Conservation (phyloP, 1,140 invertebrate species). For the Drosophila arawakana region DNA sequence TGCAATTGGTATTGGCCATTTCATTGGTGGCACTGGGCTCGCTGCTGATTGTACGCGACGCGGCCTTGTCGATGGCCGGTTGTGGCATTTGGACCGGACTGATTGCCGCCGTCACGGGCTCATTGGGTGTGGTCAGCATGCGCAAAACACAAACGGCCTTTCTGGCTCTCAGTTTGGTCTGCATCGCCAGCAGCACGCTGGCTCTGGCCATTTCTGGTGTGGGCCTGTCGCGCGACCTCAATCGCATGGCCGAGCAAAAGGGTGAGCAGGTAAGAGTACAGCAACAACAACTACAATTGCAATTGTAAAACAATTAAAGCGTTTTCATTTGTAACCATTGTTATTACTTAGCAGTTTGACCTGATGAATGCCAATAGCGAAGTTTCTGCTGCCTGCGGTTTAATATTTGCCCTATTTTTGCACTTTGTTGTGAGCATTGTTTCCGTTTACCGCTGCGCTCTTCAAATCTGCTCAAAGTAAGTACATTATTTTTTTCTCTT, state of each 20-base stretch:
- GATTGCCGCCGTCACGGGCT: slow-evolving; percentile 78
- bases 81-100: slow-evolving; percentile 82
- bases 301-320: slow-evolving; percentile 1
- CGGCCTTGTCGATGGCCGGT: slow-evolving; percentile 76
- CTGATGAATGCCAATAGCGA: slow-evolving; percentile 71
- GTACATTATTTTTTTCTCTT: slow-evolving; percentile 32
- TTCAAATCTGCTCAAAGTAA: slow-evolving; percentile 81
- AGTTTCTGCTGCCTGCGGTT: slow-evolving; percentile 75
- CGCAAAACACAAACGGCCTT: slow-evolving; percentile 80
- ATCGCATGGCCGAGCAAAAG: slow-evolving; percentile 76
- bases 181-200: slow-evolving; percentile 80
- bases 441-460: slow-evolving; percentile 79
- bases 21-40: slow-evolving; percentile 75
- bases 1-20: slow-evolving; percentile 79
- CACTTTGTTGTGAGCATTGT: slow-evolving; percentile 83
- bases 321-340: slow-evolving; percentile 22
- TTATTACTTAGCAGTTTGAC: slow-evolving; percentile 57
- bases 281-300: not conserved
- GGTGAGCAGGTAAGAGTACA: slow-evolving; percentile 37
- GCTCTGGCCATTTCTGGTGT: slow-evolving; percentile 82
- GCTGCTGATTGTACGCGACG: slow-evolving; percentile 73
- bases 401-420: slow-evolving; percentile 77
- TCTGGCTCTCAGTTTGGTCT: slow-evolving; percentile 80
- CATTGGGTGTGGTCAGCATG: slow-evolving; percentile 80
- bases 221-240: slow-evolving; percentile 77